Conservation (phyloP, 1,140 invertebrate species). For the Bombus fervidus region DNA sequence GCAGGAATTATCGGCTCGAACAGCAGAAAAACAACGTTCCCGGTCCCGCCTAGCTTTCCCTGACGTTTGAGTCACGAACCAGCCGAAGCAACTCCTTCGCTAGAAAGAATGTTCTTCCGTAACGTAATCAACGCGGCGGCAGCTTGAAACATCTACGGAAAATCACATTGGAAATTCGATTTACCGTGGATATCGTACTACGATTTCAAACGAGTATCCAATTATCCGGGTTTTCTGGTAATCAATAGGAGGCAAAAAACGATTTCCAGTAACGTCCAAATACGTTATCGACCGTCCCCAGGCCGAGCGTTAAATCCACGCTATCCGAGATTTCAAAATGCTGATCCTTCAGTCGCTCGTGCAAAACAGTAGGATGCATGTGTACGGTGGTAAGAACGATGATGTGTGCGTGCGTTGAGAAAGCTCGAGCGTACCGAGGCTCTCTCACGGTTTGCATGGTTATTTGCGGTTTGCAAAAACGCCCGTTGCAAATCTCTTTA, state of each 20-base stretch:
- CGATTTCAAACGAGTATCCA: not conserved
- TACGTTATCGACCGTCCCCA: conserved; percentile 37
- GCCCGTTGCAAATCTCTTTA: conserved; percentile 62
- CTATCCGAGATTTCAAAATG: conserved; percentile 61
- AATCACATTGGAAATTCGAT: not conserved
- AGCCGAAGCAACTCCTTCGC: conserved; percentile 7
- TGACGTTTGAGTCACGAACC: conserved; percentile 9
- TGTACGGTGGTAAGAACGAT: no score
- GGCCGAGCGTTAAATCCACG: conserved; percentile 18
- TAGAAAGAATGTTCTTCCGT: not conserved
- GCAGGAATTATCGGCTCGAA: conserved; percentile 43
- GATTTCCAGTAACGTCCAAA: conserved; percentile 5
- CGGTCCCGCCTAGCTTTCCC: conserved; percentile 23
- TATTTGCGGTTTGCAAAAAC: conserved; percentile 63
- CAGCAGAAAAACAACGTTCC: not conserved
- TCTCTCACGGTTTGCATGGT: conserved; percentile 59
- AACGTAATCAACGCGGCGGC: not conserved
- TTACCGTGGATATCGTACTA: not conserved
- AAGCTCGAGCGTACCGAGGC: conserved; percentile 40
- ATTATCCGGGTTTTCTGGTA: not conserved
- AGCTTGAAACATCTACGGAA: not conserved
- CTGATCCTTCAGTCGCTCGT: conserved; percentile 9
- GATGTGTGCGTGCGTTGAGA: not conserved
- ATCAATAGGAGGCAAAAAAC: conserved; percentile 26
- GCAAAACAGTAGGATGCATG: not conserved